Evolutionary conservation across 2,797 vertebrate genomes (phyloP).

Genomic region (Takifugu ocellatus): DNA sequence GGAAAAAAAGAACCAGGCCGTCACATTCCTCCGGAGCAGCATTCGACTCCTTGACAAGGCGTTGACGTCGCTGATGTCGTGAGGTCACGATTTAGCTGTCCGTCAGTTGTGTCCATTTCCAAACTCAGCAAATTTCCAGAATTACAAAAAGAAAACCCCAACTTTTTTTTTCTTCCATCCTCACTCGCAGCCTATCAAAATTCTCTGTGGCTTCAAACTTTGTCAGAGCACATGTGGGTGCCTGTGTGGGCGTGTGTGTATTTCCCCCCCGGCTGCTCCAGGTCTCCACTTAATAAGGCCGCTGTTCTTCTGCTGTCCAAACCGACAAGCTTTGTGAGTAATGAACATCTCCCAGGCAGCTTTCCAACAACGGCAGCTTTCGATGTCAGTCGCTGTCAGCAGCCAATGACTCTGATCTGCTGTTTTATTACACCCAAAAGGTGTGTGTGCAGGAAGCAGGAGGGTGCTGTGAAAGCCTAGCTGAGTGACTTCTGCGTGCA

Average conservation of each 20-base stretch:
- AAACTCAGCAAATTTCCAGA: constrained; percentile 44
- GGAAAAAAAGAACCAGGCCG: constrained; percentile 38
- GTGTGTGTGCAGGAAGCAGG: constrained; percentile 9
- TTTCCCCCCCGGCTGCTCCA: constrained; percentile 66
- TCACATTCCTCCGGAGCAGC: constrained; percentile 47
- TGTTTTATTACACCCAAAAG: constrained; percentile 66
- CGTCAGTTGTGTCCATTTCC: constrained; percentile 48
- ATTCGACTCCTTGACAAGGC: constrained; percentile 5
- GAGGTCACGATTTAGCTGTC: constrained; percentile 44
- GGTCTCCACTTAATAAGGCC: constrained; percentile 77
- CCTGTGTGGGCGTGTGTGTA: constrained; percentile 48
- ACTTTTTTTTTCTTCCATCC: constrained; percentile 14
- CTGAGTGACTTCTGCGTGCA: constrained; percentile 1
- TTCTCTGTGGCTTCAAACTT: constrained; percentile 45
- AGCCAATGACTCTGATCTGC: constrained; percentile 67
- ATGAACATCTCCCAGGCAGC: constrained; percentile 74
- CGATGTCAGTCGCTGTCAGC: constrained; percentile 71
- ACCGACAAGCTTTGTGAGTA: constrained; percentile 69
- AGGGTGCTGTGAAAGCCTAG: constrained; percentile 20
- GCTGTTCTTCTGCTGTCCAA: constrained; percentile 69
- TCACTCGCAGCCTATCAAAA: constrained; percentile 41
- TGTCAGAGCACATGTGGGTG: constrained; percentile 43
- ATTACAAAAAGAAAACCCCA: background rate
- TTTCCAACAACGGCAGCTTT: constrained; percentile 65
- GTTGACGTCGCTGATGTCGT: constrained; percentile 26